phyloP scores from a whole-genome alignment of 2,113 vertebrate genomes.

The Amphiprion ocellaris region DNA sequence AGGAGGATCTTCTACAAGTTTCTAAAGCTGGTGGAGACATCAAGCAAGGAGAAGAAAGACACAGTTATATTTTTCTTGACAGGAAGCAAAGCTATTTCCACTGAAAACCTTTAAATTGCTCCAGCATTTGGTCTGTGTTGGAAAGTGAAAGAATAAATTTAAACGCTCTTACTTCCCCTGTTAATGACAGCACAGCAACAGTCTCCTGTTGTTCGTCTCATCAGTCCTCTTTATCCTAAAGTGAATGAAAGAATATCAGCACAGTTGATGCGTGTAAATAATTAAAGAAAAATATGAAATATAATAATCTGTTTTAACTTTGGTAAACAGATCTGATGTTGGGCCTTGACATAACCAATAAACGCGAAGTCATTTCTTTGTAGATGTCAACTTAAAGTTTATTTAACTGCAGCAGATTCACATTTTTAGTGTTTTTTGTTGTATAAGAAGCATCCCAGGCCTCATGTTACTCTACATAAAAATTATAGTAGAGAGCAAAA shows the following conservation, averaged over 20 bases:
- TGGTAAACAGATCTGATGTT: too few species aligned
- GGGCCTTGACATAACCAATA: neutral
- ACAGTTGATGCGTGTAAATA: too few species aligned
- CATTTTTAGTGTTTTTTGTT: neutral
- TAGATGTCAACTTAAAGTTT: neutral
- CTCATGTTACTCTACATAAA: neutral
- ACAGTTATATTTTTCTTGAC: neutral
- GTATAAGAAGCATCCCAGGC: neutral
- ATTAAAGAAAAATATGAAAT: too few species aligned
- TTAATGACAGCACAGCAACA: neutral
- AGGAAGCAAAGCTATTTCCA: neutral
- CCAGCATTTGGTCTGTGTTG: neutral
- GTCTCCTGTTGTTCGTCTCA: too few species aligned
- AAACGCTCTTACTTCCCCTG: neutral
- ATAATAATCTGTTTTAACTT: too few species aligned
- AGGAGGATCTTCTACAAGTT: neutral
- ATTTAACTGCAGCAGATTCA: too few species aligned
- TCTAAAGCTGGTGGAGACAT: neutral
- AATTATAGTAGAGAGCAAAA: neutral
- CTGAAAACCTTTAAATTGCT: neutral
- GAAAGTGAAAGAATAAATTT: conserved; percentile 1
- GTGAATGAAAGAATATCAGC: neutral
- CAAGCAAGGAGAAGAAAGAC: neutral
- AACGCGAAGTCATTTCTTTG: neutral
- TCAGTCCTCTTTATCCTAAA: neutral